A percentile compares a stretch with the other conserved stretches of the same genome.
phyloP scores from a whole-genome alignment of 2,888 invertebrate species.

The Acanthosepion pharaonis region DNA sequence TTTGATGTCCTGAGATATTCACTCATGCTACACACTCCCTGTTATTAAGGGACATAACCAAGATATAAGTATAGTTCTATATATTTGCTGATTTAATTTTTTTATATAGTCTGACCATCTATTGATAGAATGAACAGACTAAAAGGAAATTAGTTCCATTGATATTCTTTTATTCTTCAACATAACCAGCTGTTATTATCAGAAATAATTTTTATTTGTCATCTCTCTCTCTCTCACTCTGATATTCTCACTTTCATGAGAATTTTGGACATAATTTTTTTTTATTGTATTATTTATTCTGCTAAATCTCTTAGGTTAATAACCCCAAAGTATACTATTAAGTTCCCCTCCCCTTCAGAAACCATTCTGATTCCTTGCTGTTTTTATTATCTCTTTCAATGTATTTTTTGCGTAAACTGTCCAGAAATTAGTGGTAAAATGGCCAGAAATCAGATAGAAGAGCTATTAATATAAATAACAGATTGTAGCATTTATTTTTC shows the following conservation, averaged over 20 bases:
- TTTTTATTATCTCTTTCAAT: background rate
- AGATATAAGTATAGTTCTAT: too few species aligned
- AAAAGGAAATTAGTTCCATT: too few species aligned
- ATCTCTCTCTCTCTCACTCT: background rate
- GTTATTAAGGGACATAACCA: too few species aligned
- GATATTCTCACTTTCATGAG: background rate
- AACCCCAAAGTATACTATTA: background rate
- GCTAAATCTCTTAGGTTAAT: background rate
- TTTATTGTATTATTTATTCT: background rate
- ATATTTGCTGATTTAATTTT: too few species aligned
- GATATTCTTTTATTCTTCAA: too few species aligned
- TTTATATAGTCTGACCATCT: too few species aligned
- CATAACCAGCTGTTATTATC: too few species aligned
- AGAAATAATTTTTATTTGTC: background rate
- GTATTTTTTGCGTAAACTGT: background rate
- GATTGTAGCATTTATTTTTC: background rate
- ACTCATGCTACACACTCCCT: too few species aligned
- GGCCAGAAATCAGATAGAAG: background rate
- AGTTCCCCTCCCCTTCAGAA: background rate
- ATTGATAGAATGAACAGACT: too few species aligned
- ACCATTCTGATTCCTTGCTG: background rate
- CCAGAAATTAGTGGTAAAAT: background rate
- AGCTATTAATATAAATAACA: background rate
- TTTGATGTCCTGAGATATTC: too few species aligned
- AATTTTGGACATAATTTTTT: too few species aligned